Conservation (phyloP, 2,113 vertebrate genomes). For the Atrichornis clamosus region DNA sequence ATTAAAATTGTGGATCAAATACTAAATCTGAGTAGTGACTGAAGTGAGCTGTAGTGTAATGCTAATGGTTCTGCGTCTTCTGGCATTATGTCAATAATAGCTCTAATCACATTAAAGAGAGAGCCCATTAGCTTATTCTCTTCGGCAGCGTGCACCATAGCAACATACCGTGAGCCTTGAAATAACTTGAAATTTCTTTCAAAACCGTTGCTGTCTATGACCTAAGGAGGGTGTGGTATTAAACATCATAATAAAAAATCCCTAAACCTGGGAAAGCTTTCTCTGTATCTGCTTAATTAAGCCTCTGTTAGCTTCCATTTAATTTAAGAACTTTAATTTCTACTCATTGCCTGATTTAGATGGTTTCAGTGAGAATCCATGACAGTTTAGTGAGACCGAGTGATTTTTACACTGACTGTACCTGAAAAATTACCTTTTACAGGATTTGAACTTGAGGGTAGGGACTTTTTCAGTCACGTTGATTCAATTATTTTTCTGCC, state of each 20-base stretch:
- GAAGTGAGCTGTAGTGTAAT: conserved; percentile 81
- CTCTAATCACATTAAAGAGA: conserved; percentile 99
- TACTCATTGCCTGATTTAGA: not conserved
- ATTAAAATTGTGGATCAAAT: conserved; percentile 84
- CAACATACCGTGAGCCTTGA: conserved; percentile 76
- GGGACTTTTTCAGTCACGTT: not conserved
- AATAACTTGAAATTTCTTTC: conserved; percentile 67
- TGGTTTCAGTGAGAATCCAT: not conserved
- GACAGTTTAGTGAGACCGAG: not conserved
- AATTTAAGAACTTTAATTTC: not conserved
- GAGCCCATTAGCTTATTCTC: conserved; percentile 96
- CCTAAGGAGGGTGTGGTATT: conserved; percentile 19
- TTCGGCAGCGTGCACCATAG: conserved; percentile 77
- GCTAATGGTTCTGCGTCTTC: conserved; percentile 98
- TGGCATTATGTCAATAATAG: conserved; percentile 99
- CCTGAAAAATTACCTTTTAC: not conserved
- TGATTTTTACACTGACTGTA: not conserved
- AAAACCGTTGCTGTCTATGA: conserved; percentile 23
- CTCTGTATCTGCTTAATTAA: conserved; percentile 4
- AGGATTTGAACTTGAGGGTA: not conserved
- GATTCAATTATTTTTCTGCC: not conserved
- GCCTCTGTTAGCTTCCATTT: not conserved
- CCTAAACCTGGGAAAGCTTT: not conserved
- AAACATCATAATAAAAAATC: not conserved
- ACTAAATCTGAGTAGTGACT: conserved; percentile 77